Percentiles rank a stretch among this genome's conserved stretches.
Evolutionary conservation across 2,888 invertebrate genomes (phyloP).

Genomic region (Aleiodes testaceus): DNA sequence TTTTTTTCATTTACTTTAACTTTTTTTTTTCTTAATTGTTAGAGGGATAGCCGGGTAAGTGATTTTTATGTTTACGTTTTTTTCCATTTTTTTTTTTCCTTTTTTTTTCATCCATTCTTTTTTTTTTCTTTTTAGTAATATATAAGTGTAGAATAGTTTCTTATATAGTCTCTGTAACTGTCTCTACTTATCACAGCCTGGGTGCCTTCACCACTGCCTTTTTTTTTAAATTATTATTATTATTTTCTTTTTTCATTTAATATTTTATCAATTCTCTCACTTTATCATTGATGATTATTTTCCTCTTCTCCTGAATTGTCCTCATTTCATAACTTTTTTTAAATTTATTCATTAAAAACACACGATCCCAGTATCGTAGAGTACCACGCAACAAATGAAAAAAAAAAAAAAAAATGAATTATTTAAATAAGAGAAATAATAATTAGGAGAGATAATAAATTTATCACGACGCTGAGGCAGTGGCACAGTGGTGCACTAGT

Average conservation of each 20-base stretch:
- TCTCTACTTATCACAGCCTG: conserved; percentile 73
- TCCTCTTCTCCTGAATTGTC: neutral
- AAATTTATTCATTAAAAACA: neutral
- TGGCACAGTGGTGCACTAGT: conserved; percentile 72
- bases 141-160: conserved; percentile 56
- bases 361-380: conserved; percentile 12
- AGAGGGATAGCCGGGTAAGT: conserved; percentile 38
- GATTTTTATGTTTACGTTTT: conserved; percentile 57
- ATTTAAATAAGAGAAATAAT: conserved; percentile 4
- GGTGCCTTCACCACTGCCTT: conserved; percentile 72
- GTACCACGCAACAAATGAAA: conserved; percentile 28
- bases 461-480: conserved; percentile 62
- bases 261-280: conserved; percentile 22
- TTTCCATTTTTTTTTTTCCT: neutral
- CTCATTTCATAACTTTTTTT: neutral
- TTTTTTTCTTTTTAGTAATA: conserved; percentile 35
- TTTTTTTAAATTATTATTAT: conserved; percentile 50
- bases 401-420: conserved; percentile 8
- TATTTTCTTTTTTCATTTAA: conserved; percentile 38
- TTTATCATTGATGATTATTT: conserved; percentile 3
- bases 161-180: conserved; percentile 72
- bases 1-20: conserved; percentile 14
- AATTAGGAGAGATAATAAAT: conserved; percentile 49
- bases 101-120: conserved; percentile 19
- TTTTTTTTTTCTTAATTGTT: conserved; percentile 47